Evolutionary conservation across 2,888 invertebrate species (phyloP), one percentile per base, ranked within the genome.

Genomic region (Calliopum simillimum): DNA sequence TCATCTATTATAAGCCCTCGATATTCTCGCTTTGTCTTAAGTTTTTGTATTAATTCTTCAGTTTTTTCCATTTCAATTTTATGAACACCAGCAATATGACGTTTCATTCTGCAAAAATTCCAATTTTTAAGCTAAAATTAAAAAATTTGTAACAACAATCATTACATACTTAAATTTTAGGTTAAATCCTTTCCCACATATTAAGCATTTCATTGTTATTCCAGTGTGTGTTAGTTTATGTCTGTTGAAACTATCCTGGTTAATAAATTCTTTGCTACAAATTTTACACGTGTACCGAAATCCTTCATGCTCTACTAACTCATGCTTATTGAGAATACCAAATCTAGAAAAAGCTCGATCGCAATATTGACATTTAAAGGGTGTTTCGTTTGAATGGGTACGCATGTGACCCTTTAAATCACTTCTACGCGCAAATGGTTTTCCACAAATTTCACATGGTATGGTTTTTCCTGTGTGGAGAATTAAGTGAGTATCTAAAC

Each of bases 221-320:
- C 73, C 73, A 8, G 73, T 71, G 47, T 73, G 73, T 21, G 68
- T 59, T 13, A 68, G 65, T 1, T 68, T 68, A 62, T 73, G 73
- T 21, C 65, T 64, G 47, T 56, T 68, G 12, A 73, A 44, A 14
- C 70, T 73, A 0, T 65, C 65, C 13, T 68, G 70, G 21, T 68
- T 70, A 21, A 68, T 55, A 41, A 70, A 67, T 46, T 73, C 71
- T 23, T 77, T 77, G n/a, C 63, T 62, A 49, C 77, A 77, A n/a
- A 72, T 65, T 12, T 76, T 74, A 23, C 77, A 77, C 43, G 76
- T 77, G 51, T 73, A 75, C 8, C 73, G 74, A 21, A 73, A 74
- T 21, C 76, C 76, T 67, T 75, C 69, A 41, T 77, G 77, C 66
- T 75, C 70, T 0, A 73, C 70, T 61, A 75, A 63, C 8, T 33